These are phyloP conservation scores for Tridacna crocea DNA, from an alignment of 2,888 invertebrate genomes.

Conservation along the genomic window DNA sequence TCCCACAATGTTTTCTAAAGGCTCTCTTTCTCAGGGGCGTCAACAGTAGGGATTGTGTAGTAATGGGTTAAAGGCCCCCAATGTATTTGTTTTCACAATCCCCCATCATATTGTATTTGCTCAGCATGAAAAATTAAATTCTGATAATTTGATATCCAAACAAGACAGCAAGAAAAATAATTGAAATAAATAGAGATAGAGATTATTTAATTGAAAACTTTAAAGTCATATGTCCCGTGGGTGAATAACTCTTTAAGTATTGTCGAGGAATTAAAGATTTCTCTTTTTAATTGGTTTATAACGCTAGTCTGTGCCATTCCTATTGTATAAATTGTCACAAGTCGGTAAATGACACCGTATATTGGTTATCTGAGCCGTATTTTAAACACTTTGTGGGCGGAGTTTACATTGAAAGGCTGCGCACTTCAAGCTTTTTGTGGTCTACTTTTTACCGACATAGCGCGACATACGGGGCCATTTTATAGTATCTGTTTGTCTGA, in stretches of 20 bases:
- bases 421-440: constrained; percentile 2
- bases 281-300: constrained; percentile 17
- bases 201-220: constrained; percentile 22
- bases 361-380: constrained; percentile 8
- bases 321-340: constrained; percentile 12
- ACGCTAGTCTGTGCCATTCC: background rate
- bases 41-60: too few relatives aligned
- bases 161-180: constrained; percentile 2
- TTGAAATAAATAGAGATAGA: background rate
- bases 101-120: background rate
- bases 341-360: constrained; percentile 15
- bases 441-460: background rate
- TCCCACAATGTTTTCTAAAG: too few relatives aligned
- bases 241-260: constrained; percentile 20
- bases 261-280: constrained; percentile 15
- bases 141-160: constrained; percentile 15
- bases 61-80: too few relatives aligned
- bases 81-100: background rate
- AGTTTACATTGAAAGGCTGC: background rate
- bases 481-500: too few relatives aligned
- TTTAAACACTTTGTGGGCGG: constrained; percentile 25
- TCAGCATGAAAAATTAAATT: constrained; percentile 4
- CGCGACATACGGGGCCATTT: too few relatives aligned
- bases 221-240: constrained; percentile 11
- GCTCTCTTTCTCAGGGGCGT: too few relatives aligned